Base-by-base conservation (phyloP, 2,888 invertebrate genomes). In the Eupithecia inturbata region DNA sequence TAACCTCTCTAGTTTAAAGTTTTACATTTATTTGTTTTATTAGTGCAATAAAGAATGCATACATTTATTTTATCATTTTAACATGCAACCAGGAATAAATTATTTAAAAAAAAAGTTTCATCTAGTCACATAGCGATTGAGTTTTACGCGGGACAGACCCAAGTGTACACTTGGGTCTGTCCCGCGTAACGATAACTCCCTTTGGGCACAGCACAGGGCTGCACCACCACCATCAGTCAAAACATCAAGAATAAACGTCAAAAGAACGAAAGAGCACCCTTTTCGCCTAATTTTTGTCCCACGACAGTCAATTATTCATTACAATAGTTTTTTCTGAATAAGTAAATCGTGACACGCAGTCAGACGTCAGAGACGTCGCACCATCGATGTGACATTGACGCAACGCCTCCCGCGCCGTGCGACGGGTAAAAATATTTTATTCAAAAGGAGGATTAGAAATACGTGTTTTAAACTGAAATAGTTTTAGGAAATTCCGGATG, bases 311-410 rank as follows among this genome's bases (percentile, higher is more conserved):
- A 81, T 39, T 16, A 68, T 76, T 83, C 84, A 85, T 84, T 83
- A 84, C 82, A 81, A 77, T 78, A 80, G 81, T 82, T 81, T 82
- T 79, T 83, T 80, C 81, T 86, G 85, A 86, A 86, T 86, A 83
- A 86, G 81, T 85, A 82, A 87, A 79, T 82, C 82, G 80, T 81
- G 82, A 82, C 84, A 79, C n/a, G 36, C n/a, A 10, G 82, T 83
- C 84, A 82, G 81, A n/a, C n/a, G n/a, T n/a, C n/a, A n/a, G n/a
- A n/a, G n/a, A n/a, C n/a, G n/a, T n/a, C 63, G 79, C 76, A 80
- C 77, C 76, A 75, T 76, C 82, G 83, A 82, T 85, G 82, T 81
- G 39, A 41, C 66, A 39, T 31, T 64, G 22, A 57, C 64, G 39
- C 26, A 7, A 66, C 66, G 39, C 22, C 66, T 36, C 74, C 73